Evolutionary conservation across 2,113 vertebrate genomes (phyloP), one percentile per base, ranked within the genome.

Genomic region (Romanogobio albipinnatus): DNA sequence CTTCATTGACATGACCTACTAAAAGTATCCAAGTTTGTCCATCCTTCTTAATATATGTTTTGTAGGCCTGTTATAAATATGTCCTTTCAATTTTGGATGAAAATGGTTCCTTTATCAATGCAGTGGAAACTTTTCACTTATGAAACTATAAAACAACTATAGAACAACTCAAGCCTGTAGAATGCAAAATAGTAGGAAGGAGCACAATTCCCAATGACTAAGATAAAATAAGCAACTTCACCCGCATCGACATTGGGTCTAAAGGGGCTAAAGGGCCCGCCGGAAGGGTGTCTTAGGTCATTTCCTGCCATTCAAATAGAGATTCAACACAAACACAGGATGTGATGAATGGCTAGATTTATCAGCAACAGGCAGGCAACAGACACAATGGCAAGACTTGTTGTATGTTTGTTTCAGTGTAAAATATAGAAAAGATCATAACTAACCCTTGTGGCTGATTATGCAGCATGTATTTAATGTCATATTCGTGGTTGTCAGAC

Each of bases 301-400:
- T 88, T 93, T 95, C 94, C 94, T 90, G 84, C 70, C 5, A 93
- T 93, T 95, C 91, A 92, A 73, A 49, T 84, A 19, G 45, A 29
- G 68, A 68, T 24, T 85, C 89, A 86, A 84, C 81, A 90, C 90
- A 93, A 94, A 94, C 51, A 86, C 90, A 90, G 93, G 93, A 94
- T 93, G 78, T 87, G 76, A 83, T 78, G 56, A 76, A n/a, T 26
- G 78, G 86, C 45, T 73, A 81, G 81, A 87, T 84, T 59, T 85
- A 77, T 88, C 76, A 81, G 73, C 81, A 86, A 43, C 78, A 45
- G 75, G 53, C 43, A n/a, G 59, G 7, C 36, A 70, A 47, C 66
- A 71, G 49, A 81, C 43, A 85, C 77, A 43, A 81, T 83, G 19
- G 47, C 64, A 76, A 76, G 45, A 22, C 36, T 17, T 39, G 58